Evolutionary conservation across 2,113 vertebrate genomes (phyloP).

Genomic region (Petrocephalus zakoni): DNA sequence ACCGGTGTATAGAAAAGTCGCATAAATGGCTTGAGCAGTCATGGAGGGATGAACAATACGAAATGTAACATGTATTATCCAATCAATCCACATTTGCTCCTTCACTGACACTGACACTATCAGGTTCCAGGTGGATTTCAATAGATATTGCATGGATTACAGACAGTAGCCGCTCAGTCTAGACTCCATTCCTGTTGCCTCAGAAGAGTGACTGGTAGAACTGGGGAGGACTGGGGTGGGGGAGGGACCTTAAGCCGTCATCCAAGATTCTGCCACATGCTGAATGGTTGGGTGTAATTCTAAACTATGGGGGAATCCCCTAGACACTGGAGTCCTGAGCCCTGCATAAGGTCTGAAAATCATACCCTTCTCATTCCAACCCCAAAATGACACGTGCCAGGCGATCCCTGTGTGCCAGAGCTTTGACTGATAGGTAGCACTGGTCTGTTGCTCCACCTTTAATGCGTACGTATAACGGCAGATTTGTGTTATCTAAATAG

Average conservation of each 20-base stretch:
- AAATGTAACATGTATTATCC: conserved; percentile 59
- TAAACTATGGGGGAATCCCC: not conserved
- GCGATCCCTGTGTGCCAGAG: not conserved
- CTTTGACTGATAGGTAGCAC: not conserved
- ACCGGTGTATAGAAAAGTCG: not conserved
- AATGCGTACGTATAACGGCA: not conserved
- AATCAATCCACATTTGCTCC: conserved; percentile 67
- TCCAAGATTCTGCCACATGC: not conserved
- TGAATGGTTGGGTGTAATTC: conserved; percentile 14
- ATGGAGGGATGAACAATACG: not conserved
- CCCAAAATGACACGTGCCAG: not conserved
- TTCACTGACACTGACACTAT: conserved; percentile 68
- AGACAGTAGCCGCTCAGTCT: conserved; percentile 76
- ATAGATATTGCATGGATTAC: conserved; percentile 74
- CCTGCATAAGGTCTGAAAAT: not conserved
- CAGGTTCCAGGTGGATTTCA: conserved; percentile 73
- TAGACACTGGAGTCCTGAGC: not conserved
- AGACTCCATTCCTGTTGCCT: conserved; percentile 77
- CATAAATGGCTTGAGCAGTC: not conserved
- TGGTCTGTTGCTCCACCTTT: not conserved
- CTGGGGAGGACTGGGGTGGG: conserved; percentile 45
- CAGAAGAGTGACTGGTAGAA: not conserved
- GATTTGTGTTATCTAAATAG: not conserved
- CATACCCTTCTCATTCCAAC: not conserved
- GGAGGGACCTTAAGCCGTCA: not conserved